Evolutionary conservation across 2,888 invertebrate species (phyloP).

Genomic region (Meiosimyza decipiens): DNA sequence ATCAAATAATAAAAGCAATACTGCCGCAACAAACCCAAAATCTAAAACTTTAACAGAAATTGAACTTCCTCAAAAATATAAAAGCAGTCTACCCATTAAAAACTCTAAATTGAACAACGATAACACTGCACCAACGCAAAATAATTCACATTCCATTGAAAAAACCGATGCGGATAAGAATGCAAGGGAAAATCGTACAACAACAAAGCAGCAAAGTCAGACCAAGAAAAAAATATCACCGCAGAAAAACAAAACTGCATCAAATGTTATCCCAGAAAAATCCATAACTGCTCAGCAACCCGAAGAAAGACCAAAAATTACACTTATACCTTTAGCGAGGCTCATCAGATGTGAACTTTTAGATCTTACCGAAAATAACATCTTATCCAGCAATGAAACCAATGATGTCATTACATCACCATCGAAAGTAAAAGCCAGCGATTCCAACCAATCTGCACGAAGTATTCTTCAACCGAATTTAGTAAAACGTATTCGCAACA

Average conservation of each 20-base stretch:
- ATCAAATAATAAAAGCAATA: background rate
- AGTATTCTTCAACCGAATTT: conserved; percentile 46
- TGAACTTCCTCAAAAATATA: background rate
- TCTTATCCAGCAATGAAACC: conserved; percentile 1
- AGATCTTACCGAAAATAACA: conserved; percentile 46
- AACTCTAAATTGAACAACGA: no score
- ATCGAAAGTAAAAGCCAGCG: background rate
- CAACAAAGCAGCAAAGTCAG: background rate
- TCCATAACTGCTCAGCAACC: conserved; percentile 11
- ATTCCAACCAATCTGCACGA: conserved; percentile 20
- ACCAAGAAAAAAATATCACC: background rate
- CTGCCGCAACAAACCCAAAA: background rate
- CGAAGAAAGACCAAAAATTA: conserved; percentile 49
- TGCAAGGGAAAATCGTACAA: no score
- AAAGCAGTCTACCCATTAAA: background rate
- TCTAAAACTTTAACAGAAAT: background rate
- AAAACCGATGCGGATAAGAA: no score
- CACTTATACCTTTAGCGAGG: conserved; percentile 56
- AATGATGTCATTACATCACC: background rate
- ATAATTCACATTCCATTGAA: no score
- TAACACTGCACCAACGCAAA: no score
- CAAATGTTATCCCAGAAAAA: no score
- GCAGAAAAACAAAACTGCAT: background rate
- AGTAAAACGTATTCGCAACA: conserved; percentile 49
- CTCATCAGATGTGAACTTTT: conserved; percentile 52